A percentile compares a stretch with the other conserved stretches of the same genome.
Conservation (phyloP, 1,140 invertebrate genomes). For the Zaprionus nigranus region DNA sequence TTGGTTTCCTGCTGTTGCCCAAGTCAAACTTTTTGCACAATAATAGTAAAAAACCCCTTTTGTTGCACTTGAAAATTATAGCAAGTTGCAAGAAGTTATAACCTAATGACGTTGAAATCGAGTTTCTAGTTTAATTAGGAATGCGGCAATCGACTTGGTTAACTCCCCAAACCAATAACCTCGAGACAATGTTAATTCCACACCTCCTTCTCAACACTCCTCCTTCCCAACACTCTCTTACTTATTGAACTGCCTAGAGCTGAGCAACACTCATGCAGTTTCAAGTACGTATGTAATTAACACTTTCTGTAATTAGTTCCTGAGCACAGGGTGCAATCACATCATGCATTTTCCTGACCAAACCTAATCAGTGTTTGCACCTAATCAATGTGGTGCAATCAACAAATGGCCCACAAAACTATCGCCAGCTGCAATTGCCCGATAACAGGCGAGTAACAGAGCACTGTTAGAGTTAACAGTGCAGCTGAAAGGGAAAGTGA, state of each 20-base stretch:
- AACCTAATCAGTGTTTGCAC: conserved; percentile 27
- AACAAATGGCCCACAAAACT: conserved; percentile 41
- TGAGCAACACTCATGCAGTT: neutral
- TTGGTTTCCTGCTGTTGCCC: conserved; percentile 22
- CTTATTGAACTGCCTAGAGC: neutral
- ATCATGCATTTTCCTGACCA: conserved; percentile 13
- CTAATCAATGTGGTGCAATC: conserved; percentile 34
- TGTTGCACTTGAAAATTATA: conserved; percentile 28
- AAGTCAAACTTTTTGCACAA: conserved; percentile 45
- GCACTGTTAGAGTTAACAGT: conserved; percentile 27
- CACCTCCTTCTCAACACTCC: neutral
- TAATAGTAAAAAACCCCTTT: conserved; percentile 7
- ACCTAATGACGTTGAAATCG: conserved; percentile 15
- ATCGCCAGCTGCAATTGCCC: conserved; percentile 11
- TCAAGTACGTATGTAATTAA: neutral
- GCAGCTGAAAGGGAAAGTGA: conserved; percentile 33
- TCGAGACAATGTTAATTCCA: neutral
- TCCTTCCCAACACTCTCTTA: neutral
- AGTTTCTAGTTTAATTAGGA: neutral
- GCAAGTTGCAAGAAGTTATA: conserved; percentile 11
- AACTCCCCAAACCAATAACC: neutral
- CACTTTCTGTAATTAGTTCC: conserved; percentile 6
- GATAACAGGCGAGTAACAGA: conserved; percentile 14
- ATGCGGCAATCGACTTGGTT: neutral
- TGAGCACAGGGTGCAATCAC: conserved; percentile 11